Evolutionary conservation across 2,888 invertebrate species (phyloP), one percentile per base, ranked within the genome.

Genomic region (Theodoxus fluviatilis): DNA sequence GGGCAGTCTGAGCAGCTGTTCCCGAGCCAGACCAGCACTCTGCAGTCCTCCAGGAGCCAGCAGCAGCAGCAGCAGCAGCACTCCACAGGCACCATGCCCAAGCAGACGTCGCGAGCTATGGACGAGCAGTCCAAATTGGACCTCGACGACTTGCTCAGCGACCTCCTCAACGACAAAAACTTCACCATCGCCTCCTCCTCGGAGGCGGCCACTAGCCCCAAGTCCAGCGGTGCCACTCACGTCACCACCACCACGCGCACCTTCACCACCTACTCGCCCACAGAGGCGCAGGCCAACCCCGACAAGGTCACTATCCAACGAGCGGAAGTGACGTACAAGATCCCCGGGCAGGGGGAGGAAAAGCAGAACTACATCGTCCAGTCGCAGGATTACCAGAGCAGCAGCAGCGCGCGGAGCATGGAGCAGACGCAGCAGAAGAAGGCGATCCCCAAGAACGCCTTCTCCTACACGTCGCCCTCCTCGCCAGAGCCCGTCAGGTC

Each of bases 141-240:
- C n/a, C 74, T 86, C 38, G 86, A 86, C 76, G 83, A 83, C 61
- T 83, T 86, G 68, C 75, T 86, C 37, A 84, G 82, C 72, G 85
- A 86, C 75, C 75, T 86, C 70, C 80, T 86, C 57, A 83, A 82
- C 40, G 84, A 85, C 55, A 81, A 82, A 73, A 78, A 79, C 43
- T 78, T 77, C 64, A 76, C 77, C 15, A 55, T n/a, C n/a, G n/a
- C n/a, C n/a, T n/a, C n/a, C n/a, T n/a, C n/a, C n/a, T n/a, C n/a
- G n/a, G n/a, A n/a, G n/a, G n/a, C n/a, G n/a, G n/a, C 76, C 55
- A 74, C 77, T 59, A 78, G 76, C 68, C 75, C 77, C 3, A 72
- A 76, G 7, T 76, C 78, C 61, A 71, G 71, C 66, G 71, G 72
- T 31, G 73, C 74, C 18, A 75, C 73, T 49, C 76, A 77, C 12